These are phyloP conservation scores for Osmerus mordax DNA, from an alignment of 2,113 vertebrate genomes.

Conservation along the genomic window DNA sequence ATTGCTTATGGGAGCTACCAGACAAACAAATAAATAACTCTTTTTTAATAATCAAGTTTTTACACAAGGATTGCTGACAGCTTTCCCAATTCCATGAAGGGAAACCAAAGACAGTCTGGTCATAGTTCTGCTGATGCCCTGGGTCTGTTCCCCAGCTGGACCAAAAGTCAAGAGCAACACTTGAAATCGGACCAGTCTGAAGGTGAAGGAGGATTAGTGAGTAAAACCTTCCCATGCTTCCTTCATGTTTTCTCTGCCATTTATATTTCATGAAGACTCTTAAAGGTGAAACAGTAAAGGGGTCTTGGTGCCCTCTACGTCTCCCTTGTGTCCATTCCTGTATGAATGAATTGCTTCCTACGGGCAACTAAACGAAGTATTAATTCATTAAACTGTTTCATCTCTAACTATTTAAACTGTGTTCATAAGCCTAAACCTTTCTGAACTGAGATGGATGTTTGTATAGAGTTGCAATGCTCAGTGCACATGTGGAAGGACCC, in stretches of 20 bases:
- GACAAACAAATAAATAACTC: constrained; percentile 22
- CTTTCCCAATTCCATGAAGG: neutral
- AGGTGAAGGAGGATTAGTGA: constrained; percentile 61
- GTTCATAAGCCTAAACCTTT: neutral
- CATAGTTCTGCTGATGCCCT: constrained; percentile 11
- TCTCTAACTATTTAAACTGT: neutral
- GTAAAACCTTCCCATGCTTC: constrained; percentile 32
- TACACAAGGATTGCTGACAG: constrained; percentile 6
- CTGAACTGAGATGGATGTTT: too few species aligned
- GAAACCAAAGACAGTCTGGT: neutral
- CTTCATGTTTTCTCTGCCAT: constrained; percentile 54
- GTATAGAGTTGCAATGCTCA: neutral
- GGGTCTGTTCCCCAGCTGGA: neutral
- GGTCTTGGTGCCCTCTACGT: constrained; percentile 7
- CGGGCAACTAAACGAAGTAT: neutral
- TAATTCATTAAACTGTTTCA: neutral
- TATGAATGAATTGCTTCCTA: neutral
- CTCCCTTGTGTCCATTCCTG: constrained; percentile 7
- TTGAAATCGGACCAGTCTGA: constrained; percentile 36
- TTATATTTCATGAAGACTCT: constrained; percentile 39
- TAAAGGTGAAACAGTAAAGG: constrained; percentile 14
- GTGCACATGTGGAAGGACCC: neutral
- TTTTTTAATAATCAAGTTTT: constrained; percentile 23
- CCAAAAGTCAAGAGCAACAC: constrained; percentile 18
- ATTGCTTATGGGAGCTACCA: constrained; percentile 36